phyloP scores from a whole-genome alignment of 2,113 vertebrate genomes.

The Hemichromis elongatus region DNA sequence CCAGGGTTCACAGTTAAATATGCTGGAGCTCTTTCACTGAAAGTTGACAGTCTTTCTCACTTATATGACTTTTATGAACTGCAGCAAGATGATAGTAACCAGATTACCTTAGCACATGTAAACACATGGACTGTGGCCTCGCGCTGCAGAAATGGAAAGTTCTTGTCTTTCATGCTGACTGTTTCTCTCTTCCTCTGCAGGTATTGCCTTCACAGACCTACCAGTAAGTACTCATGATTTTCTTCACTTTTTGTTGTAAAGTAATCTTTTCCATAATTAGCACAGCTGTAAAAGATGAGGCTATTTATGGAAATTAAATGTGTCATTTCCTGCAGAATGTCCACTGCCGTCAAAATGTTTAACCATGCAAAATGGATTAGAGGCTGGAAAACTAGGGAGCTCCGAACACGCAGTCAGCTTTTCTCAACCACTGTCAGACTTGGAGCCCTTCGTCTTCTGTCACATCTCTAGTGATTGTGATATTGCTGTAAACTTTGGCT shows the following conservation, averaged over 20 bases:
- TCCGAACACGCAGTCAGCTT: not conserved
- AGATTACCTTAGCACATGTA: not conserved
- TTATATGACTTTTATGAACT: not conserved
- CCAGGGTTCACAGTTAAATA: not conserved
- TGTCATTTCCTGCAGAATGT: not conserved
- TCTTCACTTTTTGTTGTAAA: not conserved
- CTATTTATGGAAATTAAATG: not conserved
- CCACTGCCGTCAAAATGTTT: not conserved
- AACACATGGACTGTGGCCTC: not conserved
- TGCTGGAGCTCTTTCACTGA: not conserved
- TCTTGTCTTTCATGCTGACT: not conserved
- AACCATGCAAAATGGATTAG: not conserved
- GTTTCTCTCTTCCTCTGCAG: conserved; percentile 62
- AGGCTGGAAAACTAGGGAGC: not conserved
- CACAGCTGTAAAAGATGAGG: not conserved
- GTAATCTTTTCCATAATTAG: not conserved
- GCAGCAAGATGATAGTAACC: not conserved
- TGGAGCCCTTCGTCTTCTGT: not conserved
- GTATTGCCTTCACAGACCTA: conserved; percentile 97
- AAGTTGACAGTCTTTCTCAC: not conserved
- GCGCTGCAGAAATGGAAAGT: not conserved
- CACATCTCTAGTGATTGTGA: not conserved
- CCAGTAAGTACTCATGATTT: conserved; percentile 84
- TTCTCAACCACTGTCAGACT: not conserved
- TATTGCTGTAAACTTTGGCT: not conserved